Percentiles rank a stretch among this genome's conserved stretches.
Evolutionary conservation across 2,888 invertebrate genomes (phyloP).

Genomic region (Serrognathus titanus): DNA sequence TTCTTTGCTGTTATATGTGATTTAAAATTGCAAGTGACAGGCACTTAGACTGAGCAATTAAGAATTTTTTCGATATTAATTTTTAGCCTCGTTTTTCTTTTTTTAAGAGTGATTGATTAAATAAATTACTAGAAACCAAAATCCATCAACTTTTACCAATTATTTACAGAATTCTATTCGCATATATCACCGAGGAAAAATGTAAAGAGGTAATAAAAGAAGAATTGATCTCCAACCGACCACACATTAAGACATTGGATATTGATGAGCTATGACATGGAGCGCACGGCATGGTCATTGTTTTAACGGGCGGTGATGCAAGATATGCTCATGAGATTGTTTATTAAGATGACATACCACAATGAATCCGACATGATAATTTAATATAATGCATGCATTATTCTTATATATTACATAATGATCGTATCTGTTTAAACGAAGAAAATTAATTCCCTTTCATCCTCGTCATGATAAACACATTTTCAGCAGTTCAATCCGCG

Average conservation of each 20-base stretch:
- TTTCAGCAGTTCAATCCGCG: too few species aligned
- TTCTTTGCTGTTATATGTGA: conserved; percentile 34
- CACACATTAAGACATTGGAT: conserved; percentile 22
- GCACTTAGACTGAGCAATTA: conserved; percentile 13
- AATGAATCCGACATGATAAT: conserved; percentile 12
- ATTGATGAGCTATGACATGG: conserved; percentile 22
- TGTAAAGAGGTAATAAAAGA: background rate
- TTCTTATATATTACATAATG: background rate
- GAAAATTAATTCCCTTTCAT: background rate
- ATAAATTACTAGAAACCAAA: too few species aligned
- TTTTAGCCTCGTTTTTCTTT: too few species aligned
- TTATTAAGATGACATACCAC: conserved; percentile 23
- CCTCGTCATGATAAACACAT: too few species aligned
- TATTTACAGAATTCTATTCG: too few species aligned
- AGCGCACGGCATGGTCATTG: conserved; percentile 18
- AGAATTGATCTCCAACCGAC: conserved; percentile 3
- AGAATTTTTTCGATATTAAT: conserved; percentile 5
- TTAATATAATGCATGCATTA: conserved; percentile 11
- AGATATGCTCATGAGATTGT: conserved; percentile 19
- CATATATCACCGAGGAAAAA: background rate
- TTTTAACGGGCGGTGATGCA: conserved; percentile 19
- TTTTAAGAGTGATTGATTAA: too few species aligned
- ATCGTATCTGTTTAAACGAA: background rate
- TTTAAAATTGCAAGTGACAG: conserved; percentile 32
- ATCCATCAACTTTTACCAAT: too few species aligned